Percentiles rank a stretch among this genome's conserved stretches.
phyloP scores from a whole-genome alignment of 2,113 vertebrate species.

The Piaya cayana region DNA sequence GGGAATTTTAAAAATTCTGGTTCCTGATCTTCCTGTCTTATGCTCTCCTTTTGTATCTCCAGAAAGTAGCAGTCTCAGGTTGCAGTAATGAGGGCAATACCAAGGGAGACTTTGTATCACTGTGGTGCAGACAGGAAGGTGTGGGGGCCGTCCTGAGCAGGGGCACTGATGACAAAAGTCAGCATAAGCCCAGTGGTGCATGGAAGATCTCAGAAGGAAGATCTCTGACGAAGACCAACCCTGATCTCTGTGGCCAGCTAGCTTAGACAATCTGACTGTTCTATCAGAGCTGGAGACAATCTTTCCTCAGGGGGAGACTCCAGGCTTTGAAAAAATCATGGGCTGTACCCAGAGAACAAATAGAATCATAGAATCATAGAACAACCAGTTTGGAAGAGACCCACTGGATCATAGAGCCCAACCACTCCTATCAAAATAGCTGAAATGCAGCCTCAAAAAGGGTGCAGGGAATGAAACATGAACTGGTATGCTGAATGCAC shows the following conservation, averaged over 20 bases:
- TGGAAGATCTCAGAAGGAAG: background rate
- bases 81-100: background rate
- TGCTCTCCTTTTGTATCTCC: background rate
- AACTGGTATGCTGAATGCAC: background rate
- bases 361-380: no score
- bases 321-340: background rate
- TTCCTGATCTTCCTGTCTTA: background rate
- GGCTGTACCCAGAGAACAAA: background rate
- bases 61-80: background rate
- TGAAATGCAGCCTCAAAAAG: background rate
- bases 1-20: background rate
- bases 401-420: no score
- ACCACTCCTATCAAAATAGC: no score
- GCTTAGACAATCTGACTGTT: background rate
- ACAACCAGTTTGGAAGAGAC: no score
- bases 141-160: background rate
- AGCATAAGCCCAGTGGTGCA: background rate
- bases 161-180: background rate
- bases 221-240: background rate
- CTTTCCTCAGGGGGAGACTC: background rate
- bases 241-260: background rate
- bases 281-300: background rate
- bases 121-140: rapidly evolving
- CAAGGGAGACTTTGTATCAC: background rate
- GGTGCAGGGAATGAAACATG: rapidly evolving